These are phyloP conservation scores for Drosophila phalerata DNA, from an alignment of 2,888 invertebrate genomes.

Conservation along the genomic window DNA sequence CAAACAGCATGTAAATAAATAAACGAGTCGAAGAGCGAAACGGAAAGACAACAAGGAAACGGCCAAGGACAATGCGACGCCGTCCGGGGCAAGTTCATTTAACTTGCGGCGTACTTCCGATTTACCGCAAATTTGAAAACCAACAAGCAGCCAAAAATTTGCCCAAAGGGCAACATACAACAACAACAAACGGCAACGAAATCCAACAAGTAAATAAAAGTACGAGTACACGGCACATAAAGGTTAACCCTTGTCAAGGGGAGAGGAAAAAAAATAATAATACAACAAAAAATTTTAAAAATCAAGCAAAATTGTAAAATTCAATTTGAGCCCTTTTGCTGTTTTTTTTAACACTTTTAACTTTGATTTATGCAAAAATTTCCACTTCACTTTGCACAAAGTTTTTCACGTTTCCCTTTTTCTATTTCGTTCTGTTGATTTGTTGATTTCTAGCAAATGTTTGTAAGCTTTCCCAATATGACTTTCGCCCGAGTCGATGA, in stretches of 20 bases:
- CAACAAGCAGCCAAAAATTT: conserved; percentile 79
- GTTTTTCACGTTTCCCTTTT: conserved; percentile 25
- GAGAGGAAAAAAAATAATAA: conserved; percentile 21
- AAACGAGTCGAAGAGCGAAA: conserved; percentile 56
- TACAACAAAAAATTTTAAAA: conserved; percentile 29
- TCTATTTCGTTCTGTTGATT: conserved; percentile 57
- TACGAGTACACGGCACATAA: conserved; percentile 45
- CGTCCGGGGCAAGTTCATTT: conserved; percentile 72
- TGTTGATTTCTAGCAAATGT: conserved; percentile 77
- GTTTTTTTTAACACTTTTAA: conserved; percentile 79
- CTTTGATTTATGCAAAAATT: conserved; percentile 80
- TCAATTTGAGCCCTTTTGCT: conserved; percentile 73
- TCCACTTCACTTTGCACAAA: conserved; percentile 72
- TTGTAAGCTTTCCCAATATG: conserved; percentile 67
- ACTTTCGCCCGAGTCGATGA: conserved; percentile 29
- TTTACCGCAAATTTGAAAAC: conserved; percentile 80
- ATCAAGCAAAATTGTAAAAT: conserved; percentile 60
- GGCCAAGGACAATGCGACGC: conserved; percentile 59
- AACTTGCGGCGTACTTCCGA: conserved; percentile 80
- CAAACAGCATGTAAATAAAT: conserved; percentile 74
- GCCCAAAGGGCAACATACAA: conserved; percentile 59
- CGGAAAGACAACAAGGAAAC: conserved; percentile 71
- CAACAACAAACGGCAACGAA: conserved; percentile 41
- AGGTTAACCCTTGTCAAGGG: conserved; percentile 49
- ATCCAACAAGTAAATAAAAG: conserved; percentile 72